These are phyloP conservation scores for Nephrocerus scutellatus DNA, from an alignment of 2,888 invertebrate species.

Conservation along the genomic window DNA sequence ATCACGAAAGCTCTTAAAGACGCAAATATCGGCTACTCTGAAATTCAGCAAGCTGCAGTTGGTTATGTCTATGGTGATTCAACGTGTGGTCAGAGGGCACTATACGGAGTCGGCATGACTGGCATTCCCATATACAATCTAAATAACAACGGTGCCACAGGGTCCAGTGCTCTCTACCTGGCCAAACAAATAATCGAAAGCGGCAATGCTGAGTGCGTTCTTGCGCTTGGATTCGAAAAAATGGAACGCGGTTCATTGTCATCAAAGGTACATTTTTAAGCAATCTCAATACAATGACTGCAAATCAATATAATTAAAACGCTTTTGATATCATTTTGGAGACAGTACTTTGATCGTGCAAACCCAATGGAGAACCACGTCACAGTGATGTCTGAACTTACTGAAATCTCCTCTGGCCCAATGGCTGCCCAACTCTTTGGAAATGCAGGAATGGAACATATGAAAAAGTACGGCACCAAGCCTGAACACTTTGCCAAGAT, in stretches of 20 bases:
- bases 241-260: constrained; percentile 90
- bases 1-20: constrained; percentile 81
- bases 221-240: constrained; percentile 96
- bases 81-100: constrained; percentile 87
- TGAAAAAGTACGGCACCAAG: constrained; percentile 72
- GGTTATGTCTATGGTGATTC: constrained; percentile 96
- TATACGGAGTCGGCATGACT: constrained; percentile 91
- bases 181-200: constrained; percentile 89
- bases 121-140: constrained; percentile 97
- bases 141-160: constrained; percentile 97
- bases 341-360: constrained; percentile 71
- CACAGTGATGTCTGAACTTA: constrained; percentile 72
- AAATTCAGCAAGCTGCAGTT: constrained; percentile 82
- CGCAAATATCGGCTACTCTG: constrained; percentile 66
- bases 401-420: constrained; percentile 75
- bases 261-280: constrained; percentile 61
- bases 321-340: too few relatives aligned
- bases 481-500: constrained; percentile 94
- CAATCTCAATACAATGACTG: neutral
- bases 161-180: constrained; percentile 83
- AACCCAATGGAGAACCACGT: constrained; percentile 88
- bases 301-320: neutral
- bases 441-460: constrained; percentile 92
- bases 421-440: constrained; percentile 94
- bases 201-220: constrained; percentile 76